These are phyloP conservation scores for Microtus montanus DNA, from an alignment of 2,113 vertebrate genomes.

Conservation along the genomic window DNA sequence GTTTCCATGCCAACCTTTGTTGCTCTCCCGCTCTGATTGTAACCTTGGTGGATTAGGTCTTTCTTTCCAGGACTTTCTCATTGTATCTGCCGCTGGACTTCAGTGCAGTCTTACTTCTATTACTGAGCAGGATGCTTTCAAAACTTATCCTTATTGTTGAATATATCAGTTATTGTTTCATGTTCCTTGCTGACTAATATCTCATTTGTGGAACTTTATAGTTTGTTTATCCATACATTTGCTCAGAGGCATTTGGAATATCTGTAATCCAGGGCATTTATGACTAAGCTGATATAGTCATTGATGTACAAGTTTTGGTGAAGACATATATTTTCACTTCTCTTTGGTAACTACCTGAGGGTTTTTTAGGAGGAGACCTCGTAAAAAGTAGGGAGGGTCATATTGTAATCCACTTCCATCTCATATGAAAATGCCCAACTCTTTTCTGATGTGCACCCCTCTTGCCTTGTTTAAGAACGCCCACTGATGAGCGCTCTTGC, in stretches of 20 bases:
- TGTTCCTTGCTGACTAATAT: neutral
- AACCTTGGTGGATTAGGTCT: neutral
- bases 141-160: neutral
- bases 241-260: neutral
- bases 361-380: neutral
- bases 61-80: neutral
- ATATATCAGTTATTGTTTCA: neutral
- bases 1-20: neutral
- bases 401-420: neutral
- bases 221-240: neutral
- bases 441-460: neutral
- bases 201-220: neutral
- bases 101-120: neutral
- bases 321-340: conserved; percentile 38
- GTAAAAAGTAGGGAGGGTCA: neutral
- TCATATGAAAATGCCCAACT: neutral
- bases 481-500: neutral
- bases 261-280: neutral
- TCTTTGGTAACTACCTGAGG: conserved; percentile 3
- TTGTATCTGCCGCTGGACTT: too few species aligned
- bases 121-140: neutral
- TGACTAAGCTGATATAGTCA: neutral
- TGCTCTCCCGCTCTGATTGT: neutral
- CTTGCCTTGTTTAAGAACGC: neutral
- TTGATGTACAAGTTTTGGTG: neutral